Percentiles rank a stretch among this genome's conserved stretches.
These are phyloP conservation scores for Chloropsis hardwickii DNA, from an alignment of 2,113 vertebrate genomes.

Conservation along the genomic window DNA sequence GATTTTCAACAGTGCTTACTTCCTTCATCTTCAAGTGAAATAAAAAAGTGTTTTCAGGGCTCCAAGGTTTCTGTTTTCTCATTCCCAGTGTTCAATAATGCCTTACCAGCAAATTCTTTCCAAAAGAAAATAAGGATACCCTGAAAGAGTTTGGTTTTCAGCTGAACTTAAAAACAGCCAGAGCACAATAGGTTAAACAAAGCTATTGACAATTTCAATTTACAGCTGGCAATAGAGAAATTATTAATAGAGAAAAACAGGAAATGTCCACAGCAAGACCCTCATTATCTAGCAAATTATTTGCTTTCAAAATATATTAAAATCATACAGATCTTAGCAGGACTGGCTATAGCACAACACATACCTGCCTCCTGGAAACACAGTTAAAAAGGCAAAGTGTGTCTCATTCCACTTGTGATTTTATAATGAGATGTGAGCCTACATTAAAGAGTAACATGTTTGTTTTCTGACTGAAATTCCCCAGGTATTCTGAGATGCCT, in stretches of 20 bases:
- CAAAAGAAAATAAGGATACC: not conserved
- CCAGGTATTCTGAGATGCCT: conserved; percentile 62
- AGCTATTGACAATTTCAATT: not conserved
- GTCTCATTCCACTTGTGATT: conserved; percentile 71
- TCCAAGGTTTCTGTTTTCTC: not conserved
- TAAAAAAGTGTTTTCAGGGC: not conserved
- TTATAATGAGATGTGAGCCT: conserved; percentile 72
- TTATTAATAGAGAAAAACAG: conserved; percentile 51
- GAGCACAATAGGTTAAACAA: conserved; percentile 32
- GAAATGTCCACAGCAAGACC: conserved; percentile 51
- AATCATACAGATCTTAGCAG: conserved; percentile 60
- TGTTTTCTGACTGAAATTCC: conserved; percentile 76
- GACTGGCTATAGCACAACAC: conserved; percentile 43
- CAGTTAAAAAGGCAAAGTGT: conserved; percentile 58
- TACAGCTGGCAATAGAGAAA: not conserved
- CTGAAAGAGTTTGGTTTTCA: not conserved
- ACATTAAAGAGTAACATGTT: conserved; percentile 72
- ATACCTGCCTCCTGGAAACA: conserved; percentile 68
- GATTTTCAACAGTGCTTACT: not conserved
- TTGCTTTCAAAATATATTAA: conserved; percentile 68
- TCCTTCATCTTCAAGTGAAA: not conserved
- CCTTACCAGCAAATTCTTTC: not conserved
- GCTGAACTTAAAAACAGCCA: not conserved
- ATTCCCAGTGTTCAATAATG: not conserved
- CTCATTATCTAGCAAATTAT: conserved; percentile 57